A percentile compares a stretch with the other conserved stretches of the same genome.
These are phyloP conservation scores for Micrasema minimum DNA, from an alignment of 1,140 invertebrate genomes.

Conservation along the genomic window DNA sequence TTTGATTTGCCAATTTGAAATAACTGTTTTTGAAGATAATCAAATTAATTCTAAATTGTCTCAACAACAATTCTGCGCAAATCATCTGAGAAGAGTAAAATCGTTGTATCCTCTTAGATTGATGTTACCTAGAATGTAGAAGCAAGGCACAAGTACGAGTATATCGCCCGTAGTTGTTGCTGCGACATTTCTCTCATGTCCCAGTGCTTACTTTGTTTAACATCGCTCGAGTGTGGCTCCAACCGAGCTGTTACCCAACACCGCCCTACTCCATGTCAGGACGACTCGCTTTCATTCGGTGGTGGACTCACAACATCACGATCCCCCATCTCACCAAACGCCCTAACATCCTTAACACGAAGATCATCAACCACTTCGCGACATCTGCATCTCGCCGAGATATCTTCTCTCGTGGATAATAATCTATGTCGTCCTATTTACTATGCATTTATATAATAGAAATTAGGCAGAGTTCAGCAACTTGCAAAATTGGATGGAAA, in stretches of 20 bases:
- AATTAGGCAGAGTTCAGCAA: too few relatives aligned
- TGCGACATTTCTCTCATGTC: conserved; percentile 45
- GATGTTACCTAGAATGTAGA: conserved; percentile 1
- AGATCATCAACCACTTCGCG: neutral
- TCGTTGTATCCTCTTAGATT: conserved; percentile 2
- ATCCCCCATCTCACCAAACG: conserved; percentile 2
- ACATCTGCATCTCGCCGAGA: neutral
- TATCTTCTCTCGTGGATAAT: too few relatives aligned
- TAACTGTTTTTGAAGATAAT: too few relatives aligned
- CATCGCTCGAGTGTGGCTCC: conserved; percentile 49
- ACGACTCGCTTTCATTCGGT: conserved; percentile 20
- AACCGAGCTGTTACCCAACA: conserved; percentile 7
- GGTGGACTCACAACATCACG: conserved; percentile 10
- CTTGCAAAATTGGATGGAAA: too few relatives aligned
- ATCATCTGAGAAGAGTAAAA: neutral
- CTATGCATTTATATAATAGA: too few relatives aligned
- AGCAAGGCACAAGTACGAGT: neutral
- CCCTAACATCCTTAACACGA: neutral
- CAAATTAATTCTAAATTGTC: too few relatives aligned
- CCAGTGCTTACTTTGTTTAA: conserved; percentile 51
- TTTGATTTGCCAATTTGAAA: neutral
- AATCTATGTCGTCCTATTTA: too few relatives aligned
- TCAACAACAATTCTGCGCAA: too few relatives aligned
- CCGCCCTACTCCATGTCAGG: conserved; percentile 2
- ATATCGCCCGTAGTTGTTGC: conserved; percentile 50